These are phyloP conservation scores for Phaedon cochleariae DNA, from an alignment of 2,888 invertebrate genomes.

Conservation along the genomic window DNA sequence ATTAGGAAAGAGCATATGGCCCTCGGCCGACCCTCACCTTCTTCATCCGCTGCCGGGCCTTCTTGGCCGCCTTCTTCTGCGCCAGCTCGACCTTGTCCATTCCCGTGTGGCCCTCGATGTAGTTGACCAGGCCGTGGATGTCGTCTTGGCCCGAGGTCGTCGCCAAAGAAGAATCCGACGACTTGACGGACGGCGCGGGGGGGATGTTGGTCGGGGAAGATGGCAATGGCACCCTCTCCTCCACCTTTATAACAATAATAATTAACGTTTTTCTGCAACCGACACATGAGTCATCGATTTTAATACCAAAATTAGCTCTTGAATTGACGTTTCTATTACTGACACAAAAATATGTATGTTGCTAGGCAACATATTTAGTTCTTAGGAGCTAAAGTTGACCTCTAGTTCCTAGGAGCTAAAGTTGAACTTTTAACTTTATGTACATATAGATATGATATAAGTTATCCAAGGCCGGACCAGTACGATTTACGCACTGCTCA, in stretches of 20 bases:
- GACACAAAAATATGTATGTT: too few species aligned
- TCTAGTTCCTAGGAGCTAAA: too few species aligned
- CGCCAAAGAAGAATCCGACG: constrained; percentile 36
- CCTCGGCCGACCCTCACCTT: constrained; percentile 67
- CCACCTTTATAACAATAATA: constrained; percentile 10
- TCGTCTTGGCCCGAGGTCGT: constrained; percentile 44
- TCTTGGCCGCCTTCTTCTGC: constrained; percentile 82
- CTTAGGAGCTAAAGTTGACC: too few species aligned
- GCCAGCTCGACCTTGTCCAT: constrained; percentile 56
- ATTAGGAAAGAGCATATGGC: constrained; percentile 11
- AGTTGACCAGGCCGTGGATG: constrained; percentile 59
- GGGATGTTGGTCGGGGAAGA: constrained; percentile 47
- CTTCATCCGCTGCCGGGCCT: constrained; percentile 80
- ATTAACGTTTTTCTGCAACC: too few species aligned
- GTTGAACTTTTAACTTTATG: too few species aligned
- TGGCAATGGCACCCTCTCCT: constrained; percentile 43
- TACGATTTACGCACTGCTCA: too few species aligned
- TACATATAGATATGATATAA: too few species aligned
- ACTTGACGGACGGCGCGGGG: constrained; percentile 41
- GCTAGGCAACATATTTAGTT: too few species aligned
- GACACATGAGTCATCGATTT: too few species aligned
- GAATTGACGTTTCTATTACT: too few species aligned
- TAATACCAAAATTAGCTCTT: too few species aligned
- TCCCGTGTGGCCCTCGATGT: constrained; percentile 58
- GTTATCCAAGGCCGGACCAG: too few species aligned